A percentile compares a stretch with the other conserved stretches of the same genome.
Evolutionary conservation across 2,113 vertebrate genomes (phyloP).

Genomic region (Hoplias malabaricus): DNA sequence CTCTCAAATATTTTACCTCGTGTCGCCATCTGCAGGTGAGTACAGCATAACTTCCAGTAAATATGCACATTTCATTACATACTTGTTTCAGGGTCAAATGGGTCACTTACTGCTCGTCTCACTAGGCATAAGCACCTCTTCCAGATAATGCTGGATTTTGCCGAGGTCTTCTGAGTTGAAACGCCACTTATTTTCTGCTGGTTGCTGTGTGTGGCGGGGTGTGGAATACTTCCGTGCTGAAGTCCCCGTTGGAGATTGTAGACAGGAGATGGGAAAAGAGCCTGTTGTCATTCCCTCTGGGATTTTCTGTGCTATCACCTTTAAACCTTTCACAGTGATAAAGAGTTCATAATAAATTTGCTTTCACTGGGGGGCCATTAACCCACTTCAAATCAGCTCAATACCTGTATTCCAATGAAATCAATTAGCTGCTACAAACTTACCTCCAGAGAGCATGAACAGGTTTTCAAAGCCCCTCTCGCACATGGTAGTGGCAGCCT

Average conservation of each 20-base stretch:
- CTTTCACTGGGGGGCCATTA: background rate
- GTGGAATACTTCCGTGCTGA: slow-evolving; percentile 59
- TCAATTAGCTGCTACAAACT: background rate
- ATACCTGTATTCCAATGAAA: background rate
- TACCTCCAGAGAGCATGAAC: slow-evolving; percentile 95
- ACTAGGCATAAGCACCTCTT: slow-evolving; percentile 74
- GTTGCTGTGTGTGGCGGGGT: slow-evolving; percentile 18
- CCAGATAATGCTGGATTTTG: slow-evolving; percentile 82
- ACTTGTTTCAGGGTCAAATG: too few species aligned
- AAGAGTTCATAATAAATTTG: background rate
- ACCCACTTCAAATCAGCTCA: background rate
- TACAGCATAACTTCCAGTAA: background rate
- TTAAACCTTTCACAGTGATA: slow-evolving; percentile 78
- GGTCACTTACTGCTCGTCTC: slow-evolving; percentile 80
- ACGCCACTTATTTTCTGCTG: slow-evolving; percentile 82
- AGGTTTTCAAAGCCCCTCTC: slow-evolving; percentile 93
- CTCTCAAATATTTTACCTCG: background rate
- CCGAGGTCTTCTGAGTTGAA: slow-evolving; percentile 83
- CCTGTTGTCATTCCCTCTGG: slow-evolving; percentile 87
- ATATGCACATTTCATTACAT: too few species aligned
- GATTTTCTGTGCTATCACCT: slow-evolving; percentile 88
- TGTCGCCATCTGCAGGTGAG: slow-evolving; percentile 12
- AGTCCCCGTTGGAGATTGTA: slow-evolving; percentile 53
- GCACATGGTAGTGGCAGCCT: slow-evolving; percentile 90
- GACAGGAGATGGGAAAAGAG: slow-evolving; percentile 74